phyloP scores from a whole-genome alignment of 1,140 invertebrate genomes.

The Sipha flava region DNA sequence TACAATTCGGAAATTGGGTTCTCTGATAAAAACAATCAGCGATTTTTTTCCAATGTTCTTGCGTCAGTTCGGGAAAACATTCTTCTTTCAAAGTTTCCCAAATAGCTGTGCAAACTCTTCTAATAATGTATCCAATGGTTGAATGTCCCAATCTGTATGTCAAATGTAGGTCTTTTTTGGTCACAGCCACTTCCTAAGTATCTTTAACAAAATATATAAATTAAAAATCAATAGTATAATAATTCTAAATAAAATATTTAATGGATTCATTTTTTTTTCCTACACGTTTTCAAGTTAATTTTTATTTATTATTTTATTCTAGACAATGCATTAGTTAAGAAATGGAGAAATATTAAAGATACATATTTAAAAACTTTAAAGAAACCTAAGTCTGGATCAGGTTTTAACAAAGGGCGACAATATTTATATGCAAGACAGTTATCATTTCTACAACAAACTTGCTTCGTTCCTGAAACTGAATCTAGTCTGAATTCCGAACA shows the following conservation, averaged over 20 bases:
- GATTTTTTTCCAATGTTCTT: constrained; percentile 28
- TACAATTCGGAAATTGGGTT: too few species aligned
- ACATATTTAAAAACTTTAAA: neutral
- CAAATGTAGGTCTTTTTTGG: constrained; percentile 35
- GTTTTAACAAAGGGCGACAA: neutral
- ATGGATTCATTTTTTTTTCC: too few species aligned
- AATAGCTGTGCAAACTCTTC: constrained; percentile 35
- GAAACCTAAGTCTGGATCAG: neutral
- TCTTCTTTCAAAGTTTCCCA: too few species aligned
- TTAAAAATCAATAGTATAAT: too few species aligned
- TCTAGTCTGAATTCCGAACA: neutral
- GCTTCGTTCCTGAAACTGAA: neutral
- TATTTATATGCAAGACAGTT: neutral
- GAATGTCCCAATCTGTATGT: constrained; percentile 35
- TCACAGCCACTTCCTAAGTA: too few species aligned
- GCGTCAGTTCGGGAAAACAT: constrained; percentile 33
- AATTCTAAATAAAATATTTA: too few species aligned
- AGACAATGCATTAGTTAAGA: neutral
- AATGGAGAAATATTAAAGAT: neutral
- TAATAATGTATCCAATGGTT: constrained; percentile 37
- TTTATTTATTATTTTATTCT: neutral
- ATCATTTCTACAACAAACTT: neutral
- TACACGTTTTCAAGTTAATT: too few species aligned
- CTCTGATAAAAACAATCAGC: too few species aligned
- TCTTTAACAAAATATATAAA: too few species aligned